Conservation (phyloP, 2,797 vertebrate species). For the Brotula barbata region DNA sequence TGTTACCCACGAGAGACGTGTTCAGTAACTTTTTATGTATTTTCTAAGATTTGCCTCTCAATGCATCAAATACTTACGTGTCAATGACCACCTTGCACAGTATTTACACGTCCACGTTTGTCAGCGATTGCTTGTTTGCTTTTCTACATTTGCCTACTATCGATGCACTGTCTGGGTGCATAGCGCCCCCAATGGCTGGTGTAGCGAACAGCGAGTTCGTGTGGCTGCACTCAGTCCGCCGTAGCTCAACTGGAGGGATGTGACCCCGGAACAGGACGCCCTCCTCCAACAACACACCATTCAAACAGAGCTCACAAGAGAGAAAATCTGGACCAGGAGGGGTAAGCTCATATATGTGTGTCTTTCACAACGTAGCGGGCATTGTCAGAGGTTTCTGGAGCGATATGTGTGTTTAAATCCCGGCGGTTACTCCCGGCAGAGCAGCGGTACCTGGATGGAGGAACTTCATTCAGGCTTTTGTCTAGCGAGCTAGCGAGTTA, state of each 20-base stretch:
- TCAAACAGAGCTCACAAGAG: slow-evolving; percentile 78
- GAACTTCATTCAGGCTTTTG: slow-evolving; percentile 88
- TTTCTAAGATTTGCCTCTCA: neutral
- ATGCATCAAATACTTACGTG: neutral
- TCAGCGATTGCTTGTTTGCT: neutral
- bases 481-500: slow-evolving; percentile 76
- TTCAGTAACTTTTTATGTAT: neutral
- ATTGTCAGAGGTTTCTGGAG: slow-evolving; percentile 10
- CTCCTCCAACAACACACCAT: slow-evolving; percentile 81
- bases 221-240: slow-evolving; percentile 65
- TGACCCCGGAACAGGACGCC: slow-evolving; percentile 87
- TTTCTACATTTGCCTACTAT: neutral
- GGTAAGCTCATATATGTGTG: slow-evolving; percentile 70
- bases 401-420: slow-evolving; percentile 29
- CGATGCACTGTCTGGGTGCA: neutral
- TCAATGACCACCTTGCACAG: neutral
- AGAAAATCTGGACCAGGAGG: slow-evolving; percentile 85
- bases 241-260: slow-evolving; percentile 82
- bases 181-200: slow-evolving; percentile 50
- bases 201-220: slow-evolving; percentile 46
- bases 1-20: neutral
- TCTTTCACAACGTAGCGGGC: slow-evolving; percentile 9
- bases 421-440: slow-evolving; percentile 46
- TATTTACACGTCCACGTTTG: neutral
- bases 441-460: slow-evolving; percentile 76